These are phyloP conservation scores for Halesus radiatus DNA, from an alignment of 1,140 invertebrate species.

Conservation along the genomic window DNA sequence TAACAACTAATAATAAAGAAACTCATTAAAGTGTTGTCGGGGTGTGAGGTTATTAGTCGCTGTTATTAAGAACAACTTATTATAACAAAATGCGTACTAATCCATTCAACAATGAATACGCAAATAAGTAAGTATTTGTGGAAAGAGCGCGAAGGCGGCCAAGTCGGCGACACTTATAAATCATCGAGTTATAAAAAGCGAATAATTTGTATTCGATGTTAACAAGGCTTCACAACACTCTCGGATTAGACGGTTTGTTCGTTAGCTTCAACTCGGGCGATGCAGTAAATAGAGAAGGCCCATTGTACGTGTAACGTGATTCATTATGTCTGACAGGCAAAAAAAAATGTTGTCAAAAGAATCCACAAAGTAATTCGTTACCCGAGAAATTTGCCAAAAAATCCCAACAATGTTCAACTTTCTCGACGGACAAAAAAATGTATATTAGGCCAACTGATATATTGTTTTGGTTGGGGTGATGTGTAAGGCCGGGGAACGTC, in stretches of 20 bases:
- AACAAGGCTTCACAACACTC: constrained; percentile 41
- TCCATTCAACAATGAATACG: constrained; percentile 26
- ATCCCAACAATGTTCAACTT: constrained; percentile 55
- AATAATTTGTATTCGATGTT: constrained; percentile 42
- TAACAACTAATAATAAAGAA: no score
- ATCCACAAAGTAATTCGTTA: constrained; percentile 53
- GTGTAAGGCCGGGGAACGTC: neutral
- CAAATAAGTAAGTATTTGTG: constrained; percentile 19
- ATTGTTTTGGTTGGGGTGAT: constrained; percentile 32
- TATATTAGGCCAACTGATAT: constrained; percentile 46
- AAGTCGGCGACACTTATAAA: constrained; percentile 5
- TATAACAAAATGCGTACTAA: constrained; percentile 19
- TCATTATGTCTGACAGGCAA: constrained; percentile 48
- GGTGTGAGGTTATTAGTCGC: no score
- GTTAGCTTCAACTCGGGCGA: constrained; percentile 44
- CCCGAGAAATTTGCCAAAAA: constrained; percentile 57
- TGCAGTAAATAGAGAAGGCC: constrained; percentile 45
- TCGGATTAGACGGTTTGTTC: constrained; percentile 36
- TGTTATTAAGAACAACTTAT: neutral
- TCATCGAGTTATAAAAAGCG: constrained; percentile 29
- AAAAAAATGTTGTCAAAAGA: constrained; percentile 52
- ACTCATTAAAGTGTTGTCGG: no score
- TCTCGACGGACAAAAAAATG: constrained; percentile 42
- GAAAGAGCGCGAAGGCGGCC: neutral
- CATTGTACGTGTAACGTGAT: constrained; percentile 40